phyloP scores from a whole-genome alignment of 2,888 invertebrate species.

The Dynastes tityus region DNA sequence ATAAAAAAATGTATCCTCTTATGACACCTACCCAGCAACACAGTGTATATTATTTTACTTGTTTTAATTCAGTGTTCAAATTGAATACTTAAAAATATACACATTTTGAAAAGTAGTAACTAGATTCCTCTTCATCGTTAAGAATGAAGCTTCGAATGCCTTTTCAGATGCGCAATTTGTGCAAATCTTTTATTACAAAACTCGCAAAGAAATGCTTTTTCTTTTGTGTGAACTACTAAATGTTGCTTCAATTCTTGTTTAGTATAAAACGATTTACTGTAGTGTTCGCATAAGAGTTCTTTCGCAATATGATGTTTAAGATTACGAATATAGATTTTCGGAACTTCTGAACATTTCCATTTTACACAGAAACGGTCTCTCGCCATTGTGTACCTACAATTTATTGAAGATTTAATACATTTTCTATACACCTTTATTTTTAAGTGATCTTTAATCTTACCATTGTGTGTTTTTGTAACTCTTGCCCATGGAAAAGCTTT shows the following conservation, averaged over 20 bases:
- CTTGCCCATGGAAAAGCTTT: slow-evolving; percentile 64
- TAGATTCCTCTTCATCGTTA: background rate
- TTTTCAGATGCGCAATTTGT: slow-evolving; percentile 62
- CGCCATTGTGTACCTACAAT: slow-evolving; percentile 62
- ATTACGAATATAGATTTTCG: slow-evolving; percentile 64
- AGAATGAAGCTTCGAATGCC: slow-evolving; percentile 62
- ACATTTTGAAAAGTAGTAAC: background rate
- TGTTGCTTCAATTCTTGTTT: slow-evolving; percentile 64
- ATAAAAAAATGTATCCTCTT: too few relatives aligned
- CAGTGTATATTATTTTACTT: too few relatives aligned
- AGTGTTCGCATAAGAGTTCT: slow-evolving; percentile 64
- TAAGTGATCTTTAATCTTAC: slow-evolving; percentile 49
- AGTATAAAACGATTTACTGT: slow-evolving; percentile 63
- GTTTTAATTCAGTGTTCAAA: too few relatives aligned
- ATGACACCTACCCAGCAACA: too few relatives aligned
- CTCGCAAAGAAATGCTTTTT: slow-evolving; percentile 62
- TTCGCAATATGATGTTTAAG: slow-evolving; percentile 63
- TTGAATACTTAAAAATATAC: background rate
- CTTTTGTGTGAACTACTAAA: slow-evolving; percentile 62
- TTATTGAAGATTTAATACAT: background rate
- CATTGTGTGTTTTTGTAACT: slow-evolving; percentile 64
- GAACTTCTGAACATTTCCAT: too few relatives aligned
- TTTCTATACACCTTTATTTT: background rate
- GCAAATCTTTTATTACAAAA: slow-evolving; percentile 62
- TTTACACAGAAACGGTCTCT: slow-evolving; percentile 63